Conservation (phyloP, 2,888 invertebrate species). For the Timema podura region DNA sequence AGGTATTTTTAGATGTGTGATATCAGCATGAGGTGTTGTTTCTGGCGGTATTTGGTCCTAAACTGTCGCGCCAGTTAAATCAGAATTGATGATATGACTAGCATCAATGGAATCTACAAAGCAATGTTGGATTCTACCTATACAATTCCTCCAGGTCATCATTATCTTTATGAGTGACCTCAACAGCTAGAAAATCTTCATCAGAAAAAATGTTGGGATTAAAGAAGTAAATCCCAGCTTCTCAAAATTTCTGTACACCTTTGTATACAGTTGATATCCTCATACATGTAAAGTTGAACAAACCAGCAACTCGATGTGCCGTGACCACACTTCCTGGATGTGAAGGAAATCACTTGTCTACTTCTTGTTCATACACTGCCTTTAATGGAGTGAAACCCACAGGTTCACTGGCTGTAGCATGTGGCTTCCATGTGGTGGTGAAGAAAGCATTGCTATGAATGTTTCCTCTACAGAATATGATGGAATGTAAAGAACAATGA, state of each 20-base stretch:
- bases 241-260: slow-evolving; percentile 11
- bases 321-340: slow-evolving; percentile 7
- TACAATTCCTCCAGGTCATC: no score
- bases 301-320: not conserved
- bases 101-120: no score
- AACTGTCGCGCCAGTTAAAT: no score
- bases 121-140: no score
- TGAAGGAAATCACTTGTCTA: slow-evolving; percentile 13
- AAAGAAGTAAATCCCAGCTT: slow-evolving; percentile 9
- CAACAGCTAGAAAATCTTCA: slow-evolving; percentile 1
- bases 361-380: not conserved
- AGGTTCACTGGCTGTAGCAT: slow-evolving; percentile 30
- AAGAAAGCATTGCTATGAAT: slow-evolving; percentile 25
- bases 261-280: not conserved
- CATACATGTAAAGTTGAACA: not conserved
- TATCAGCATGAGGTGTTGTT: not conserved
- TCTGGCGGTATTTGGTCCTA: no score
- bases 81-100: no score
- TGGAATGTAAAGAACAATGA: slow-evolving; percentile 27
- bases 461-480: slow-evolving; percentile 29
- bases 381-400: slow-evolving; percentile 10
- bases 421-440: slow-evolving; percentile 31
- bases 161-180: not conserved
- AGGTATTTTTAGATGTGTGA: not conserved
- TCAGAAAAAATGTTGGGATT: slow-evolving; percentile 13